Evolutionary conservation across 2,888 invertebrate species (phyloP).

Genomic region (Agrochola macilenta): DNA sequence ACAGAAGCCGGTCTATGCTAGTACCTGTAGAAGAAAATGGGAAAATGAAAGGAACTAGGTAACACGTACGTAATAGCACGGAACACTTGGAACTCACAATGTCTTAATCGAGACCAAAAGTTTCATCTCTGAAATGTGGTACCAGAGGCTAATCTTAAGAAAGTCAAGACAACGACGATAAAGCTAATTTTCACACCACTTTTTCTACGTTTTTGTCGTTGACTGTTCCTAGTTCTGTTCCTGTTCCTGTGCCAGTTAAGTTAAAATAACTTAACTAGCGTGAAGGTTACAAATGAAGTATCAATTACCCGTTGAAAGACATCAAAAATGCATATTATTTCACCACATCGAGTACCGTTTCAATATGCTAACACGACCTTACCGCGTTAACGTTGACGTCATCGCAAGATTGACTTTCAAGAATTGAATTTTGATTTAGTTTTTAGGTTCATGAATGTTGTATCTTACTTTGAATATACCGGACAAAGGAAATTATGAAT

Average conservation of each 20-base stretch:
- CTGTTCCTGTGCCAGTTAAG: too few relatives aligned
- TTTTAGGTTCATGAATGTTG: slow-evolving; percentile 39
- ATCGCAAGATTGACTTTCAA: slow-evolving; percentile 18
- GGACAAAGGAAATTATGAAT: not conserved
- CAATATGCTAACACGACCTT: slow-evolving; percentile 26
- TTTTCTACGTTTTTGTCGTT: not conserved
- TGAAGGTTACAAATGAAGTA: not conserved
- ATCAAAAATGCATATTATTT: slow-evolving; percentile 9
- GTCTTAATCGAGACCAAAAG: slow-evolving; percentile 6
- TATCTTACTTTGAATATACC: slow-evolving; percentile 13
- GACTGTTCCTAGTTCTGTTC: not conserved
- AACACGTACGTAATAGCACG: not conserved
- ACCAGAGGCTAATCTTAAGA: not conserved
- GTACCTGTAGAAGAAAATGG: not conserved
- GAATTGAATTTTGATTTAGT: slow-evolving; percentile 41
- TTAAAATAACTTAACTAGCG: too few relatives aligned
- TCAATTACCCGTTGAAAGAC: slow-evolving; percentile 9
- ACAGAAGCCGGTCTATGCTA: not conserved
- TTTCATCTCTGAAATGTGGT: not conserved
- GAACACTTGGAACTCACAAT: not conserved
- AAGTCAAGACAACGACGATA: not conserved
- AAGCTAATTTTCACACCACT: not conserved
- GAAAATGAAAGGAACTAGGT: not conserved
- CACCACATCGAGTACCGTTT: slow-evolving; percentile 9
- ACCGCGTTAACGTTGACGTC: slow-evolving; percentile 21